These are phyloP conservation scores for Botia kubotai DNA, from an alignment of 2,797 vertebrate species.

Conservation along the genomic window DNA sequence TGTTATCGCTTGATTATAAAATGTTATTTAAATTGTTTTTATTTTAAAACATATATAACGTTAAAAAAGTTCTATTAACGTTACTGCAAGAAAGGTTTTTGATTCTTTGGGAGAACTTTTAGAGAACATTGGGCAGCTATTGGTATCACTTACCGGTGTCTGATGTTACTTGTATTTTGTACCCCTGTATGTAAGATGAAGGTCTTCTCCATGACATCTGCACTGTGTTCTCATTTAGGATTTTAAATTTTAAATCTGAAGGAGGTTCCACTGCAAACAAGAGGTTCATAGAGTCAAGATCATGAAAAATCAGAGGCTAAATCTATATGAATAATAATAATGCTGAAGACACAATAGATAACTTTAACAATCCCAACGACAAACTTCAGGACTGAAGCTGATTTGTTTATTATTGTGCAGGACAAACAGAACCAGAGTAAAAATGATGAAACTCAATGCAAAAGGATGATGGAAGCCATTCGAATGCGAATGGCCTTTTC, in stretches of 20 bases:
- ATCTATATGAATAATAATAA: slow-evolving; percentile 73
- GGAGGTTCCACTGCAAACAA: slow-evolving; percentile 95
- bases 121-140: background rate
- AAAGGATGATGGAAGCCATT: slow-evolving; percentile 86
- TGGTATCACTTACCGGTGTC: slow-evolving; percentile 83
- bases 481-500: slow-evolving; percentile 90
- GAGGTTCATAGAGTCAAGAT: slow-evolving; percentile 56
- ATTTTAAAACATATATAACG: too few species aligned
- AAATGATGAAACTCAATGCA: slow-evolving; percentile 80
- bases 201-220: slow-evolving; percentile 95
- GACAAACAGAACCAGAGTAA: slow-evolving; percentile 81
- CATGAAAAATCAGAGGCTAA: slow-evolving; percentile 57
- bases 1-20: too few species aligned
- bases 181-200: slow-evolving; percentile 86
- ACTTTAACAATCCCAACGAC: slow-evolving; percentile 87
- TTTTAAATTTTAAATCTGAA: slow-evolving; percentile 98
- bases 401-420: slow-evolving; percentile 88
- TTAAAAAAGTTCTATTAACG: too few species aligned
- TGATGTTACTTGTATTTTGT: slow-evolving; percentile 91
- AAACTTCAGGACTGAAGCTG: slow-evolving; percentile 85
- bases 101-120: too few species aligned
- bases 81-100: too few species aligned
- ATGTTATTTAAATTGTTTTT: too few species aligned
- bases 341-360: slow-evolving; percentile 76
- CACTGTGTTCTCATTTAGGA: slow-evolving; percentile 98